A percentile compares a stretch with the other conserved stretches of the same genome.
phyloP scores from a whole-genome alignment of 2,888 invertebrate genomes.

The Siphlonurus alternatus region DNA sequence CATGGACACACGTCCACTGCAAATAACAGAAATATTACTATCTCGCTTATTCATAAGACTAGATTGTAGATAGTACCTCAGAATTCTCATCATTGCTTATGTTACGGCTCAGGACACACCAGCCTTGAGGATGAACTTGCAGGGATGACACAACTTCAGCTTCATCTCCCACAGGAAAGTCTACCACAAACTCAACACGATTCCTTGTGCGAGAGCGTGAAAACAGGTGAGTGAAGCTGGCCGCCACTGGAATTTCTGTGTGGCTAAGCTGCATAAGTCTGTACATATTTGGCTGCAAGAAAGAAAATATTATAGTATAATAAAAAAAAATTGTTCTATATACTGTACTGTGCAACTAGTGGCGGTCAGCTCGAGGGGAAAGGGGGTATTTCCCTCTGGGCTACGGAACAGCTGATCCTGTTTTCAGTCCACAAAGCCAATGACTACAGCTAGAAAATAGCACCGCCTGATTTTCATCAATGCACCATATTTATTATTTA shows the following conservation, averaged over 20 bases:
- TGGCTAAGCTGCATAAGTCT: constrained; percentile 75
- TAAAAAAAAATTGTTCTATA: constrained; percentile 3
- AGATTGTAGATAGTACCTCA: too few species aligned
- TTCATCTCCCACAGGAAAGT: constrained; percentile 72
- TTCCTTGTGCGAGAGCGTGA: constrained; percentile 54
- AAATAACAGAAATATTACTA: constrained; percentile 20
- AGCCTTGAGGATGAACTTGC: constrained; percentile 78
- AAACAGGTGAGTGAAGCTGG: constrained; percentile 68
- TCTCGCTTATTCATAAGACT: too few species aligned
- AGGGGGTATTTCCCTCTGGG: too few species aligned
- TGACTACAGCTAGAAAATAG: too few species aligned
- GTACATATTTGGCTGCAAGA: constrained; percentile 67
- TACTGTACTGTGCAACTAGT: not conserved
- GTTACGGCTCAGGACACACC: constrained; percentile 77
- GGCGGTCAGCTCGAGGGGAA: too few species aligned
- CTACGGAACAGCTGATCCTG: too few species aligned
- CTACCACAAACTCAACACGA: constrained; percentile 75
- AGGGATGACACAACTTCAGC: constrained; percentile 83
- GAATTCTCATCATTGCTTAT: constrained; percentile 70
- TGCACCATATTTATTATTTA: too few species aligned
- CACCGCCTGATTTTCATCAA: too few species aligned
- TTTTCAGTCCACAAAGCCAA: too few species aligned
- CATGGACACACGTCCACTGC: constrained; percentile 90
- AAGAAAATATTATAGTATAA: constrained; percentile 12
- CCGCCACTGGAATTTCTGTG: constrained; percentile 63